Evolutionary conservation across 2,113 vertebrate species (phyloP), one percentile per base, ranked within the genome.

Genomic region (Otus sunia): DNA sequence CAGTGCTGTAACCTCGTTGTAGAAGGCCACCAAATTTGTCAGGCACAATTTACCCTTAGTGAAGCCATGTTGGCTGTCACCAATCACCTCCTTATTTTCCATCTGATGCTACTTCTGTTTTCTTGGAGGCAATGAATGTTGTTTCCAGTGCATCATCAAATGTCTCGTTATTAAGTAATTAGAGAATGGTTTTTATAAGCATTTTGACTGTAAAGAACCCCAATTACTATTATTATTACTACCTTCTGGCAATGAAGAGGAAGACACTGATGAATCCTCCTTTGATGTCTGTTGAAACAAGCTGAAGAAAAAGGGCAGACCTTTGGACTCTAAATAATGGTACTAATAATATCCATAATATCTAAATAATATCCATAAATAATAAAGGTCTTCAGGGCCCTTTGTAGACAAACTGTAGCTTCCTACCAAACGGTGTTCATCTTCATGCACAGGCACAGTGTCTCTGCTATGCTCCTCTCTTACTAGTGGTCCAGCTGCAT

Each of bases 271-370:
- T 88, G 90, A 93, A 66, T 87, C 36, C 37, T 81, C 73, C 85
- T 96, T 94, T 96, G 69, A 94, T 94, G 84, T 94, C 77, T 86
- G 77, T 88, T 86, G 69, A 91, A 96, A 94, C n/a, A 85, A 88
- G 41, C 92, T 83, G 58, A 67, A 85, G 77, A 60, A 92, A 90
- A 90, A 82, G 81, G 53, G 66, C 66, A 92, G 81, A 85, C 45
- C 41, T 83, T 79, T 90, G 78, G 62, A 83, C 45, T 79, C 81
- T 90, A 76, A 90, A 73, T 76, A 90, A 76, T 66, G 18, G 43
- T 53, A 56, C 39, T 45, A n/a, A n/a, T n/a, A n/a, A n/a, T n/a
- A n/a, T n/a, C n/a, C n/a, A n/a, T n/a, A n/a, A n/a, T n/a, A n/a
- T n/a, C n/a, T n/a, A n/a, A n/a, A n/a, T n/a, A n/a, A n/a, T n/a